Evolutionary conservation across 2,113 vertebrate genomes (phyloP).

Genomic region (Seriola quinqueradiata): DNA sequence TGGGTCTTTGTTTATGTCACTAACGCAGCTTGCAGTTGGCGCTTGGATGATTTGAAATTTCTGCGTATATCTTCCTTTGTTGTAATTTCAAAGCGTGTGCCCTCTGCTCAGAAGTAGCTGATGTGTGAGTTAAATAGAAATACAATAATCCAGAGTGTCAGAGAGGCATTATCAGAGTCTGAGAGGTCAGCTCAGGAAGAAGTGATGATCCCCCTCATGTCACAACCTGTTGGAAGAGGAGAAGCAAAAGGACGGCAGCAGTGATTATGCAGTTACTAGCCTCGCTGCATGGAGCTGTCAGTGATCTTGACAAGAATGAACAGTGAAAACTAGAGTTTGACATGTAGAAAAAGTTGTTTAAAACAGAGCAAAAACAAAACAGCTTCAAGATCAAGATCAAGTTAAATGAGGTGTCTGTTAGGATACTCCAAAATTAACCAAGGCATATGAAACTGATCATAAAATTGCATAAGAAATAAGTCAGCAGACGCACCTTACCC

Average conservation of each 20-base stretch:
- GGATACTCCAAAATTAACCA: not conserved
- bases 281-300: not conserved
- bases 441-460: not conserved
- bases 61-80: not conserved
- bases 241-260: not conserved
- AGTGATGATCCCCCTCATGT: not conserved
- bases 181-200: not conserved
- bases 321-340: no score
- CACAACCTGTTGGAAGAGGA: conserved; percentile 15
- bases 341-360: not conserved
- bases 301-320: not conserved
- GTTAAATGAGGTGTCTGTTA: not conserved
- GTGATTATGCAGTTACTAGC: not conserved
- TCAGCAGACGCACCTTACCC: conserved; percentile 26
- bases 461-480: not conserved
- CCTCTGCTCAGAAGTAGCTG: not conserved
- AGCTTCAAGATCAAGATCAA: not conserved
- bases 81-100: not conserved
- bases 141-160: not conserved
- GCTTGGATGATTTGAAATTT: not conserved
- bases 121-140: not conserved
- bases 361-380: not conserved
- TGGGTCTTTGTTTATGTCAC: not conserved
- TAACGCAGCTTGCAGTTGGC: not conserved
- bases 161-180: not conserved